phyloP scores from a whole-genome alignment of 2,113 vertebrate genomes.

The Amphiprion ocellaris region DNA sequence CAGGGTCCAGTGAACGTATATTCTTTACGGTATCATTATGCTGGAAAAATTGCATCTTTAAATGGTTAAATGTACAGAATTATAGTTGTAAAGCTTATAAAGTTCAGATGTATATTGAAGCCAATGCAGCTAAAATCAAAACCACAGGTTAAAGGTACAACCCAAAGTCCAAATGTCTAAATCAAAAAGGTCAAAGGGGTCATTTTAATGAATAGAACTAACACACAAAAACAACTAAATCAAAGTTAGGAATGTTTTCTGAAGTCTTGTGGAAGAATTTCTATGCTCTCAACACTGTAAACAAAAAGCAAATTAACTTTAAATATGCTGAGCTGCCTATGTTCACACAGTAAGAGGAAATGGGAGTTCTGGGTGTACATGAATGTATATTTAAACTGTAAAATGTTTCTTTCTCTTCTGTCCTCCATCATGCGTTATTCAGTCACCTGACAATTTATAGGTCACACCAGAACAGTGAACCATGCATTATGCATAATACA shows the following conservation, averaged over 20 bases:
- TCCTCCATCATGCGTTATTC: background rate
- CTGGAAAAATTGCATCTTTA: no score
- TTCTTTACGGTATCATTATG: no score
- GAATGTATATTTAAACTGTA: background rate
- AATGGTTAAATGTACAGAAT: no score
- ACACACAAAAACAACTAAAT: background rate
- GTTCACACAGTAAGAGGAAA: no score
- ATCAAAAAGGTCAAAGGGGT: background rate
- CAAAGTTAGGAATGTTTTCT: background rate
- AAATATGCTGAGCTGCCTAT: no score
- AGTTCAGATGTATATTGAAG: no score
- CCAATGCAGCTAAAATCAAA: no score
- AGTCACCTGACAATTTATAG: conserved; percentile 1
- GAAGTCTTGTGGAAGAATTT: background rate
- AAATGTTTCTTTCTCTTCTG: background rate
- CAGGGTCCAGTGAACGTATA: background rate
- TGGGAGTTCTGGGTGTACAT: no score
- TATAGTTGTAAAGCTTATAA: no score
- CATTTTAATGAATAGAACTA: background rate
- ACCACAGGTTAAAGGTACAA: background rate
- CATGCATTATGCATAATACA: background rate
- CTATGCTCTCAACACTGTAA: background rate
- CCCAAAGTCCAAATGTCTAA: background rate
- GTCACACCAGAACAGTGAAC: background rate
- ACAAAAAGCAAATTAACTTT: no score